A percentile compares a stretch with the other conserved stretches of the same genome.
phyloP scores from a whole-genome alignment of 2,797 vertebrate genomes.

The Antrozous pallidus region DNA sequence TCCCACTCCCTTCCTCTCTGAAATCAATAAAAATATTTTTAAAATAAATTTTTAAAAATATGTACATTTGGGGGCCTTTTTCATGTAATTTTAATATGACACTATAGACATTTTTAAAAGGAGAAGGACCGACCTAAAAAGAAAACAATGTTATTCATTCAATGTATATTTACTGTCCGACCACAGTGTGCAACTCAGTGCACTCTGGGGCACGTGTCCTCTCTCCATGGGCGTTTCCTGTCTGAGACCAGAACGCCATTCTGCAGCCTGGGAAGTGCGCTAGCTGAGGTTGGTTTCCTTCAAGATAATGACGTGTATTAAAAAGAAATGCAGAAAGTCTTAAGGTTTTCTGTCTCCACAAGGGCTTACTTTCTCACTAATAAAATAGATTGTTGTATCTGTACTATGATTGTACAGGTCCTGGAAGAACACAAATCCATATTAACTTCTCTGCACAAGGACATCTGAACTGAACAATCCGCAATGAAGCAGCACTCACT shows the following conservation, averaged over 20 bases:
- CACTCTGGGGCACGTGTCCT: neutral
- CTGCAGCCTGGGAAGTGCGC: neutral
- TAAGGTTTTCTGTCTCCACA: neutral
- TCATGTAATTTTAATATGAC: neutral
- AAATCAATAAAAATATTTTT: too few species aligned
- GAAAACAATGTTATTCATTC: neutral
- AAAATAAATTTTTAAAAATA: neutral
- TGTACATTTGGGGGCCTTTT: neutral
- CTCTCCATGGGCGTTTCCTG: neutral
- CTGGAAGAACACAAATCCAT: neutral
- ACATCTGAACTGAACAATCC: neutral
- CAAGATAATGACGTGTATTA: neutral
- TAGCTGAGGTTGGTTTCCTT: neutral
- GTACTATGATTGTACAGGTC: neutral
- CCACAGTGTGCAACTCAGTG: neutral
- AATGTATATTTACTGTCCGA: neutral
- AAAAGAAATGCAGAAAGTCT: neutral
- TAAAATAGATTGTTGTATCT: neutral
- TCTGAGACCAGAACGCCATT: neutral
- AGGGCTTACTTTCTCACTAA: neutral
- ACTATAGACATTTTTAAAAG: neutral
- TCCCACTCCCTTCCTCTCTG: too few species aligned
- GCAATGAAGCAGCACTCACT: neutral
- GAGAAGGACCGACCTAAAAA: neutral
- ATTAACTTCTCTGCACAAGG: neutral